Conservation (phyloP, 1,140 invertebrate species). For the Bombus affinis region DNA sequence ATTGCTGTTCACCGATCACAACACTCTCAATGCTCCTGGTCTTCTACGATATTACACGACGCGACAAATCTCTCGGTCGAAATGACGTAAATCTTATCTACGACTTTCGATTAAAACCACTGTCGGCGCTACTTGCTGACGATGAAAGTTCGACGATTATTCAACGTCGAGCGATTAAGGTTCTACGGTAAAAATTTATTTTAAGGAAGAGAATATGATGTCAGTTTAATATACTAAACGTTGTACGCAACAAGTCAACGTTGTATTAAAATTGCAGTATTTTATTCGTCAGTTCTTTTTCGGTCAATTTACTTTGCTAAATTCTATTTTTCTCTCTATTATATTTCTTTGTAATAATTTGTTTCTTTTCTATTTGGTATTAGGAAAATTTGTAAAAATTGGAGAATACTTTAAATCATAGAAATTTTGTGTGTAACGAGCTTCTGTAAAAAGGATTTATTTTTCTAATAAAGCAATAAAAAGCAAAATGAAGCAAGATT, state of each 20-base stretch:
- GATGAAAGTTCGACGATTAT: background rate
- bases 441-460: background rate
- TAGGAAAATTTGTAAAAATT: too few species aligned
- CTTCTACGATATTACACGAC: conserved; percentile 36
- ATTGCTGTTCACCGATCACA: conserved; percentile 55
- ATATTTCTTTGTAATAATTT: too few species aligned
- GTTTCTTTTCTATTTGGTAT: too few species aligned
- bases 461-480: background rate
- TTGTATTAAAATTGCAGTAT: background rate
- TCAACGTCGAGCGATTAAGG: background rate
- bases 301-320: background rate
- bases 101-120: conserved; percentile 11
- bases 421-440: too few species aligned
- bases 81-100: conserved; percentile 10
- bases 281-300: background rate
- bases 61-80: background rate
- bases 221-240: background rate
- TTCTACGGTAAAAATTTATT: background rate
- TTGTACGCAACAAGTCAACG: background rate
- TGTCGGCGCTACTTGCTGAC: background rate
- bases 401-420: too few species aligned
- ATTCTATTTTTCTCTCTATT: background rate
- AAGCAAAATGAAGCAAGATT: background rate
- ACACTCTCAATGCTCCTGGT: conserved; percentile 47
- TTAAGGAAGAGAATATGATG: background rate